Evolutionary conservation across 1,140 invertebrate species (phyloP).

Genomic region (Drosophila subobscura): DNA sequence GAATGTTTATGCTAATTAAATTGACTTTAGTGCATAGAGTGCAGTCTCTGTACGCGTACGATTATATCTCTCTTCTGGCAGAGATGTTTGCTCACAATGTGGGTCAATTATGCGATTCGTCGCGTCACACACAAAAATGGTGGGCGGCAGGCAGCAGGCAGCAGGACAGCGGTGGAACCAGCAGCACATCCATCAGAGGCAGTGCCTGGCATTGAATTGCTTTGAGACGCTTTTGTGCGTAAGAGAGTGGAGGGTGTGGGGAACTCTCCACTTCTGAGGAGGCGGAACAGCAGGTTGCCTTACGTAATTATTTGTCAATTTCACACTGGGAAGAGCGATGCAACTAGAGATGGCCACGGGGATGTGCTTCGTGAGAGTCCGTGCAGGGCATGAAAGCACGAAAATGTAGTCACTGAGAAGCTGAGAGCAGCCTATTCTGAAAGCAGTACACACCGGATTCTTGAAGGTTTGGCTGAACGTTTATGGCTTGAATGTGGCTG

Average conservation of each 20-base stretch:
- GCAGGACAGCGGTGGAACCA: neutral
- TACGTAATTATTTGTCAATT: conserved; percentile 79
- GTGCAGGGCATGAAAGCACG: no score
- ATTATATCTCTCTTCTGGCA: conserved; percentile 7
- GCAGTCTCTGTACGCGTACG: neutral
- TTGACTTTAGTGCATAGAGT: conserved; percentile 51
- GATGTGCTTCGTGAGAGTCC: no score
- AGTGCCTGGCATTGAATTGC: conserved; percentile 68
- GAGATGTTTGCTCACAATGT: conserved; percentile 64
- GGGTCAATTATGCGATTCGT: conserved; percentile 82
- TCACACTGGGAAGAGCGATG: conserved; percentile 45
- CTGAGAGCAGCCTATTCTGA: no score
- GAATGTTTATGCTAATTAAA: conserved; percentile 77
- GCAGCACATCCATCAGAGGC: conserved; percentile 65
- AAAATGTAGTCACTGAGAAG: no score
- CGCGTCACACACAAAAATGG: conserved; percentile 59
- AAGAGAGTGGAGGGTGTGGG: neutral
- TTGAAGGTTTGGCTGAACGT: no score
- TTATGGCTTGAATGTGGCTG: no score
- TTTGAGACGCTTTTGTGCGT: conserved; percentile 6
- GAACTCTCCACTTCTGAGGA: neutral
- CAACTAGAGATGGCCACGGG: no score
- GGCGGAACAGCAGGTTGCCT: conserved; percentile 66
- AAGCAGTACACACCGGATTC: no score
- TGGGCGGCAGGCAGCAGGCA: neutral